phyloP scores from a whole-genome alignment of 2,797 vertebrate species.

The Xenopus petersii region DNA sequence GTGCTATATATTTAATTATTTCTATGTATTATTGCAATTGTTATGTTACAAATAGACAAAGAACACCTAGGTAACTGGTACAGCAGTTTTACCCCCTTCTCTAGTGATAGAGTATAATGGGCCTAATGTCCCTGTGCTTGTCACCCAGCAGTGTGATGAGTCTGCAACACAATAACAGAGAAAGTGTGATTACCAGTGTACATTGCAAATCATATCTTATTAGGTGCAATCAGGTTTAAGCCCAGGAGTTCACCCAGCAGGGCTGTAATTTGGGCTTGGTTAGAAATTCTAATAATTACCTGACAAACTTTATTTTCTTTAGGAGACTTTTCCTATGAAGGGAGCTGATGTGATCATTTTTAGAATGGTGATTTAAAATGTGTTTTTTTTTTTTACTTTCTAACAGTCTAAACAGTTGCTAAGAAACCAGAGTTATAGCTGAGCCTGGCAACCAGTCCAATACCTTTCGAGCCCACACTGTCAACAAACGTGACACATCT shows the following conservation, averaged over 20 bases:
- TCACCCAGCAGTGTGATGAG: slow-evolving; percentile 24
- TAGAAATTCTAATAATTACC: slow-evolving; percentile 1
- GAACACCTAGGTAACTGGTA: too few relatives aligned
- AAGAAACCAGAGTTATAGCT: slow-evolving; percentile 3
- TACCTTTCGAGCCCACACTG: not conserved
- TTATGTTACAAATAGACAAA: too few relatives aligned
- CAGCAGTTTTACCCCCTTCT: too few relatives aligned
- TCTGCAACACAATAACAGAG: not conserved
- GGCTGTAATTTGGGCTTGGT: not conserved
- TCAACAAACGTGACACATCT: not conserved
- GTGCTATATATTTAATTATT: too few relatives aligned
- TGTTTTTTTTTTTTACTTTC: not conserved
- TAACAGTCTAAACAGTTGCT: slow-evolving; percentile 6
- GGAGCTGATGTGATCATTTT: too few relatives aligned
- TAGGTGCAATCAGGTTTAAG: slow-evolving; percentile 12
- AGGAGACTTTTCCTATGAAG: too few relatives aligned
- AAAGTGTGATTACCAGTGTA: slow-evolving; percentile 23
- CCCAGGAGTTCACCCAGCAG: slow-evolving; percentile 18
- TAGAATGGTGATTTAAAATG: not conserved
- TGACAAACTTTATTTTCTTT: not conserved
- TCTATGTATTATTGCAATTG: too few relatives aligned
- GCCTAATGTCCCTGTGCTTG: slow-evolving; percentile 3
- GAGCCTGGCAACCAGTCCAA: not conserved
- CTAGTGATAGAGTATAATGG: too few relatives aligned
- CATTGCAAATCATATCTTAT: slow-evolving; percentile 21